Conservation (phyloP, 2,888 invertebrate genomes). For the Calliscelio sp. region DNA sequence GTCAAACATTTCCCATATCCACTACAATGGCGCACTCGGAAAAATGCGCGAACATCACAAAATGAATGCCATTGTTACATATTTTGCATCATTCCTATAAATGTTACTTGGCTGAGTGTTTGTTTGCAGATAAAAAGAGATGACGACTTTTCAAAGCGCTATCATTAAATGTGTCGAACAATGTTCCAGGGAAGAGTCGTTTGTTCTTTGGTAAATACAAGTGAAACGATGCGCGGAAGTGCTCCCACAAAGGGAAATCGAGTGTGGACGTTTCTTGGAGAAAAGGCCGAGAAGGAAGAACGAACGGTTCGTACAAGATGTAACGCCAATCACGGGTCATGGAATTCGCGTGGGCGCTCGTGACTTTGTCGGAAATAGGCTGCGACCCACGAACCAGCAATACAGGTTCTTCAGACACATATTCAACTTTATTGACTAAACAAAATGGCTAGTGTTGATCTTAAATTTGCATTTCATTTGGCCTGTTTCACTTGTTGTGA, state of each 20-base stretch:
- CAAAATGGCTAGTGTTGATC: conserved; percentile 1
- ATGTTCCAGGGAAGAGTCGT: conserved; percentile 17
- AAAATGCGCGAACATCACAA: conserved; percentile 48
- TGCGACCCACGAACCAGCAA: conserved; percentile 54
- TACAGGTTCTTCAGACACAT: conserved; percentile 25
- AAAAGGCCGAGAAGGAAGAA: conserved; percentile 64
- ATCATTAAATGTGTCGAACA: conserved; percentile 30
- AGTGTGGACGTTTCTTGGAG: conserved; percentile 63
- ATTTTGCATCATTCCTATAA: conserved; percentile 54
- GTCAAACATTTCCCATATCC: conserved; percentile 72
- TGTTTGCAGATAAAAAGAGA: not conserved
- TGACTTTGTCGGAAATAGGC: conserved; percentile 75
- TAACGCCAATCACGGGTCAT: conserved; percentile 66
- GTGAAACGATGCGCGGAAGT: conserved; percentile 67
- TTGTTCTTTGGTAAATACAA: conserved; percentile 47
- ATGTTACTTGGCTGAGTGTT: conserved; percentile 32
- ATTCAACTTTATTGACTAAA: conserved; percentile 24
- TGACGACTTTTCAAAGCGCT: conserved; percentile 1
- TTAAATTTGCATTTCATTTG: conserved; percentile 25
- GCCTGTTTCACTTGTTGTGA: not conserved
- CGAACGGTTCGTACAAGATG: conserved; percentile 51
- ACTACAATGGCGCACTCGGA: conserved; percentile 45
- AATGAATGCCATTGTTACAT: conserved; percentile 63
- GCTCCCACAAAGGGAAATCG: conserved; percentile 64
- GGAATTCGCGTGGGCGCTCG: conserved; percentile 80